A percentile compares a stretch with the other conserved stretches of the same genome.
These are phyloP conservation scores for Temnothorax nylanderi DNA, from an alignment of 1,140 invertebrate genomes.

Conservation along the genomic window DNA sequence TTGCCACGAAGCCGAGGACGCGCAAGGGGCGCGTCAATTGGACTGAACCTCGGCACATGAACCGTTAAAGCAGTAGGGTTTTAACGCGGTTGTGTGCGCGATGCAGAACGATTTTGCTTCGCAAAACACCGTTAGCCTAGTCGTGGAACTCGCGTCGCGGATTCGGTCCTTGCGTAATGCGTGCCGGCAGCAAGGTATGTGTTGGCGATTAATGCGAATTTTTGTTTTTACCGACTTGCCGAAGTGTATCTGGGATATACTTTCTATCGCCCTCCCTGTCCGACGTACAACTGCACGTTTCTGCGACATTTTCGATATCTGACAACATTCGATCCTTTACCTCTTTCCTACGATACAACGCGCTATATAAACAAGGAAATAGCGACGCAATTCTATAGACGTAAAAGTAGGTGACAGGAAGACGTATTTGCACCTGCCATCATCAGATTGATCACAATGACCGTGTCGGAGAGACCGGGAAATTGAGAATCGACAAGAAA, in stretches of 20 bases:
- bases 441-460: constrained; percentile 23
- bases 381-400: neutral
- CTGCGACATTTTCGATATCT: constrained; percentile 26
- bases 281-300: neutral
- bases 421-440: constrained; percentile 45
- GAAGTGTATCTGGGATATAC: neutral
- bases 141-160: constrained; percentile 29
- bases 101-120: constrained; percentile 59
- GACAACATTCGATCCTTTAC: neutral
- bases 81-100: constrained; percentile 46
- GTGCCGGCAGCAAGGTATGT: neutral
- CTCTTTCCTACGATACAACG: neutral
- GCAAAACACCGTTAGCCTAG: constrained; percentile 66
- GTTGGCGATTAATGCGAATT: neutral
- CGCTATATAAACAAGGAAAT: neutral
- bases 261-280: neutral
- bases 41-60: constrained; percentile 60
- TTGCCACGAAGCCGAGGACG: neutral
- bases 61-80: constrained; percentile 65
- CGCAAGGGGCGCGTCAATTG: constrained; percentile 7
- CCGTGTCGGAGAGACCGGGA: constrained; percentile 38
- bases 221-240: neutral
- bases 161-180: constrained; percentile 17
- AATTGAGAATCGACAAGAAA: constrained; percentile 51
- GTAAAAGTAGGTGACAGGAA: constrained; percentile 18